phyloP scores from a whole-genome alignment of 2,797 vertebrate species.

The Merluccius polli region DNA sequence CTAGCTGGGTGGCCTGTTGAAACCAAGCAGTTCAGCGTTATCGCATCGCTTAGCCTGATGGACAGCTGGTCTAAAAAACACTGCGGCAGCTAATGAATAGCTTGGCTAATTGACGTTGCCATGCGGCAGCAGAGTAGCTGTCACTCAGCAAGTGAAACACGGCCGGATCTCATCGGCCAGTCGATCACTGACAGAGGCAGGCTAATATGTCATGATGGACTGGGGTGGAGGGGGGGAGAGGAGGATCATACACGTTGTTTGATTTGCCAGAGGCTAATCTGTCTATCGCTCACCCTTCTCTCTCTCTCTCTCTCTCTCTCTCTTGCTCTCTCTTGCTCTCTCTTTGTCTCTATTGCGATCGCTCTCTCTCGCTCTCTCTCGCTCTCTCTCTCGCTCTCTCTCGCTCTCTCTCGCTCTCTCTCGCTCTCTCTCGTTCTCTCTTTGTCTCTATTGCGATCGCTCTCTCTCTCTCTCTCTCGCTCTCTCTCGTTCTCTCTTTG shows the following conservation, averaged over 20 bases:
- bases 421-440: background rate
- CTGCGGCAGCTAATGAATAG: background rate
- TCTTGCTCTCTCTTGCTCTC: background rate
- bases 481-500: no score
- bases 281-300: background rate
- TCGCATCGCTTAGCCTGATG: background rate
- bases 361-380: no score
- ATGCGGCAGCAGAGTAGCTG: background rate
- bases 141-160: background rate
- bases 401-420: background rate
- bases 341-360: no score
- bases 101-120: background rate
- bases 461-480: no score
- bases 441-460: no score
- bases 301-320: background rate
- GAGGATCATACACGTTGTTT: background rate
- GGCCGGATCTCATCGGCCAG: background rate
- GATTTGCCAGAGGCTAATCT: background rate
- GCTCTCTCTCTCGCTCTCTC: no score
- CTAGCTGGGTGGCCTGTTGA: background rate
- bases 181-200: background rate
- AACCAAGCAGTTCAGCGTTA: background rate
- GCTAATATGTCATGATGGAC: constrained; percentile 2
- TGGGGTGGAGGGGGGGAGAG: background rate
- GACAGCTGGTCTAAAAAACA: background rate